Conservation (phyloP, 2,113 vertebrate species). For the Myrmecobius fasciatus region DNA sequence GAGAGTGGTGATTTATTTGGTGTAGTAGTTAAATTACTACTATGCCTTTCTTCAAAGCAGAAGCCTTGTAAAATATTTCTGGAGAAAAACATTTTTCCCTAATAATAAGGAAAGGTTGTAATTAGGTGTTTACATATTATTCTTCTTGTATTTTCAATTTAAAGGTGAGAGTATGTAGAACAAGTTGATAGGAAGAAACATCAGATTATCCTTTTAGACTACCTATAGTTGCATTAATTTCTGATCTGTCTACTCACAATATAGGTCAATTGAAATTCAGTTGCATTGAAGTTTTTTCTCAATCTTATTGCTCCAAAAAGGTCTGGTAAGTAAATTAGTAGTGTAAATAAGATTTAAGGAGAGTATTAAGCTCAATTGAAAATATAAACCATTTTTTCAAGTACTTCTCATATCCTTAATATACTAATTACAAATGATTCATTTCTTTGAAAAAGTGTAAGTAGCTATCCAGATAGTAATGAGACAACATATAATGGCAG, state of each 20-base stretch:
- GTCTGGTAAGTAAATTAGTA: background rate
- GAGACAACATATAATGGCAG: background rate
- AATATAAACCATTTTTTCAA: conserved; percentile 1
- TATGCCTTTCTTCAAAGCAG: conserved; percentile 32
- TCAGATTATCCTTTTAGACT: conserved; percentile 22
- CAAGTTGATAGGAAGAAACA: conserved; percentile 33
- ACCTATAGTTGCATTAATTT: conserved; percentile 34
- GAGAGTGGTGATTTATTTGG: conserved; percentile 6
- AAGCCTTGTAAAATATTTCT: conserved; percentile 24
- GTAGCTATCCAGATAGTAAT: background rate
- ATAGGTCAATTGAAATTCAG: background rate
- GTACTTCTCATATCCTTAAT: background rate
- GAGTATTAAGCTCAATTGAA: background rate
- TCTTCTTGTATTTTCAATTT: background rate
- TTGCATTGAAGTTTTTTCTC: background rate
- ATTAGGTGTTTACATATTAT: conserved; percentile 46
- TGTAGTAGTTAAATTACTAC: conserved; percentile 60
- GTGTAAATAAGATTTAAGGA: background rate
- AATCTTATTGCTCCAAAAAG: conserved; percentile 20
- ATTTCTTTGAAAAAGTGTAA: background rate
- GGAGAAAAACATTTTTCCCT: conserved; percentile 13
- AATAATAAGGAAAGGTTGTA: conserved; percentile 47
- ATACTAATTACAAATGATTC: background rate
- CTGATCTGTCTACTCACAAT: conserved; percentile 26
- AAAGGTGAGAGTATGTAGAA: conserved; percentile 8